phyloP scores from a whole-genome alignment of 2,888 invertebrate species.

The Amiota minor region DNA sequence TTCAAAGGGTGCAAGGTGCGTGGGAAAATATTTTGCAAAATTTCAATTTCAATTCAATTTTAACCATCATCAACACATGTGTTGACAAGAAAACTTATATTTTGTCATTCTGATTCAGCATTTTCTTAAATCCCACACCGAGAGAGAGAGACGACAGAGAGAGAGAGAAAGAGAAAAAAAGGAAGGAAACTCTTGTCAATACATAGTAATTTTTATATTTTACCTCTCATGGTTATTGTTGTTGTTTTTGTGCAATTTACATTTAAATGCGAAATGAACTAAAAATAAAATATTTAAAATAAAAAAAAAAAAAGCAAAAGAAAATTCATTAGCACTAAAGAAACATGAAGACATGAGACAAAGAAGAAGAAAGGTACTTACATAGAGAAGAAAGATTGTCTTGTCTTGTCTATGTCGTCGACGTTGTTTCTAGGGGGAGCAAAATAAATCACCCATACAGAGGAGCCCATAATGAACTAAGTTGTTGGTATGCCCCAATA shows the following conservation, averaged over 20 bases:
- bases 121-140: background rate
- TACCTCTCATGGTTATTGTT: constrained; percentile 48
- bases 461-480: background rate
- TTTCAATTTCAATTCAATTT: too few relatives aligned
- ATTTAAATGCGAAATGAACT: constrained; percentile 47
- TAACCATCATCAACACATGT: background rate
- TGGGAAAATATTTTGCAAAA: too few relatives aligned
- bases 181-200: background rate
- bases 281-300: constrained; percentile 28
- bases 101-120: background rate
- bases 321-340: constrained; percentile 41
- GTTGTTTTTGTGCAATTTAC: constrained; percentile 45
- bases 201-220: constrained; percentile 24
- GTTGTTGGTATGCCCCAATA: too few relatives aligned
- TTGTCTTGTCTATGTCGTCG: background rate
- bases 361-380: too few relatives aligned
- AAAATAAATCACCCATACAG: constrained; percentile 55
- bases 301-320: constrained; percentile 56
- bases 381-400: too few relatives aligned
- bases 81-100: background rate
- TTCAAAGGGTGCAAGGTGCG: too few relatives aligned
- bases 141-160: too few relatives aligned
- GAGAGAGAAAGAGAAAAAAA: background rate
- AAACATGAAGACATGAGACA: constrained; percentile 40
- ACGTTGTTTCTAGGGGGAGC: constrained; percentile 59